Conservation (phyloP, 2,113 vertebrate genomes). For the Hypomesus transpacificus region DNA sequence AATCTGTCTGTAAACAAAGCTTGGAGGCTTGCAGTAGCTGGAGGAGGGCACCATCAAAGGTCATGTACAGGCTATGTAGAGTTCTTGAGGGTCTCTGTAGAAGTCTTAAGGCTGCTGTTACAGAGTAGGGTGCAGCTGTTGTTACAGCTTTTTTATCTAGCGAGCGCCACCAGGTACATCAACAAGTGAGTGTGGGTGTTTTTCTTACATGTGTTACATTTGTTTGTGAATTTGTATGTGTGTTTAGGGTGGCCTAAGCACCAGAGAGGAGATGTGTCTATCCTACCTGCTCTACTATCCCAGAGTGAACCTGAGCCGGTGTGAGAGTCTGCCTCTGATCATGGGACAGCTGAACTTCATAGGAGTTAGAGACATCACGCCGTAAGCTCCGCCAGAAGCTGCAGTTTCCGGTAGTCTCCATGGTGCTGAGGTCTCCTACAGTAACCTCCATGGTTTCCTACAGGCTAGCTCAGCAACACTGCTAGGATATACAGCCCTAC, state of each 20-base stretch:
- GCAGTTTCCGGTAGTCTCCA: no score
- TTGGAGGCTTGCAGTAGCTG: constrained; percentile 3
- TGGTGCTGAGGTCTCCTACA: no score
- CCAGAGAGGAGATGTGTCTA: constrained; percentile 87
- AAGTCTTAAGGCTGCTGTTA: background rate
- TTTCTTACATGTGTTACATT: no score
- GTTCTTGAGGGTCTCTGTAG: no score
- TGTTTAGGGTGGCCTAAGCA: constrained; percentile 82
- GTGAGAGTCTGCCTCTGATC: constrained; percentile 86
- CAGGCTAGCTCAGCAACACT: no score
- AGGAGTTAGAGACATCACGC: constrained; percentile 83
- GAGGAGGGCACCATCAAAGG: no score
- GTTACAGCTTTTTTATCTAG: background rate
- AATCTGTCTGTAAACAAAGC: constrained; percentile 34
- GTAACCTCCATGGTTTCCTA: no score
- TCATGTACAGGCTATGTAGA: no score
- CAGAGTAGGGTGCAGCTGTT: constrained; percentile 11
- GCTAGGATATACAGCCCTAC: no score
- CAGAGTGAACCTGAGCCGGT: constrained; percentile 82
- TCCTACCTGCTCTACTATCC: constrained; percentile 86
- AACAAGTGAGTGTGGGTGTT: background rate
- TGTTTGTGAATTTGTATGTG: background rate
- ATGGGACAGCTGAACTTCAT: constrained; percentile 84
- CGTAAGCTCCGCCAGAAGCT: no score
- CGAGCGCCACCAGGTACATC: constrained; percentile 13